Evolutionary conservation across 2,113 vertebrate species (phyloP).

Genomic region (Pachypanchax playfairii): DNA sequence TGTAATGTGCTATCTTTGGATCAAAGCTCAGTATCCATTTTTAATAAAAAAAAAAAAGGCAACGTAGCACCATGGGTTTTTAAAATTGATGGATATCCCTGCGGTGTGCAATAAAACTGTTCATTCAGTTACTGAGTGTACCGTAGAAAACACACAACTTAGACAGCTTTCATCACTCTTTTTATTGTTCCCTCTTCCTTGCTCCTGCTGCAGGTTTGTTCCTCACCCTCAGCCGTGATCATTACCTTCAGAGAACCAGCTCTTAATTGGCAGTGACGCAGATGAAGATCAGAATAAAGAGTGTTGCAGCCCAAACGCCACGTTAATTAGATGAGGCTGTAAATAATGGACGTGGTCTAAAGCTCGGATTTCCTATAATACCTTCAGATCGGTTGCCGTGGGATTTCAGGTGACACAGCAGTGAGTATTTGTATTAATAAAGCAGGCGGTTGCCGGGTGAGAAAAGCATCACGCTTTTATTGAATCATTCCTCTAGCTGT

Average conservation of each 20-base stretch:
- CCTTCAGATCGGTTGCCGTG: conserved; percentile 38
- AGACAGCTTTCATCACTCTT: conserved; percentile 37
- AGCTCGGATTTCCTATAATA: conserved; percentile 73
- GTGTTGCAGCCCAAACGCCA: conserved; percentile 43
- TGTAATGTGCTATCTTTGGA: not conserved
- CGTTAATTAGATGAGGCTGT: conserved; percentile 75
- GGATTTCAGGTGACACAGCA: conserved; percentile 50
- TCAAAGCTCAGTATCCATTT: conserved; percentile 17
- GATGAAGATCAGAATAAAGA: conserved; percentile 55
- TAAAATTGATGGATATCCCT: conserved; percentile 50
- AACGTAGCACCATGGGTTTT: conserved; percentile 50
- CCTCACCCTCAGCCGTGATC: conserved; percentile 46
- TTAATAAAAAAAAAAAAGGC: conserved; percentile 57
- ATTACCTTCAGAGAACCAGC: conserved; percentile 60
- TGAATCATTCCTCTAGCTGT: conserved; percentile 51
- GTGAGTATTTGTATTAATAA: conserved; percentile 71
- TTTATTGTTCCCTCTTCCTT: conserved; percentile 3
- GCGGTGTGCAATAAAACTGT: conserved; percentile 34
- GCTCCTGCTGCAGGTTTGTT: conserved; percentile 9
- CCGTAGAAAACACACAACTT: conserved; percentile 42
- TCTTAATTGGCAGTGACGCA: conserved; percentile 71
- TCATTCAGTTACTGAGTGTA: conserved; percentile 42
- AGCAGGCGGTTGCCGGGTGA: conserved; percentile 41
- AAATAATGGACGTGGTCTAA: conserved; percentile 78
- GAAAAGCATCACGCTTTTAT: conserved; percentile 48